Base-by-base conservation (phyloP, 2,113 vertebrate genomes). In the Syngnathoides biaculeatus region DNA sequence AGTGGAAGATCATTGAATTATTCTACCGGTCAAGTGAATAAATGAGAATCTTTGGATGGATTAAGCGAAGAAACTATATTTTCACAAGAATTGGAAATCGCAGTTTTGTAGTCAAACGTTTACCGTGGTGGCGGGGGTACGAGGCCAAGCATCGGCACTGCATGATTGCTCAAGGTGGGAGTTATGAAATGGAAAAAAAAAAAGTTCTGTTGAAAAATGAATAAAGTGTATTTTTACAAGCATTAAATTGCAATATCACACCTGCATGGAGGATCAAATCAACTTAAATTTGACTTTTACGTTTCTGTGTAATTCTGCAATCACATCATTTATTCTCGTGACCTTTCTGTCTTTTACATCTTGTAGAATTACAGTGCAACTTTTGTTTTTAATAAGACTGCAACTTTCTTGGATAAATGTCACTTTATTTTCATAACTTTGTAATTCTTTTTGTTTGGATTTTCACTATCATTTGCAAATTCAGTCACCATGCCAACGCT, bases 151-250 rank as follows among this genome's bases (percentile, higher is more conserved):
- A 86, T 85, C 80, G 77, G 35, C 55, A 71, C 64, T 38, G 75
- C 86, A 87, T 84, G 82, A 84, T 59, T 72, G 75, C 69, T 73
- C 72, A 39, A 73, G 65, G 26, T 73, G 73, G 69, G 52, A 53
- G 3, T n/a, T 53, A 53, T 53, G n/a, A 53, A 42, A 42, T 35
- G 5, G 5, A 35, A 35, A 35, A 35, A 35, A 35, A 35, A 35
- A 35, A 35, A 35, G 3, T 35, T 35, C 30, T 35, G 30, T 35
- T 35, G 30, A 35, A 35, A 47, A 47, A 15, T 14, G 9, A 14
- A 15, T 15, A 1, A 2, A 47, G 9, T 47, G 14, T 47, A 47
- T 35, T 35, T 35, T 35, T 35, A 35, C 30, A 35, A 35, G 30
- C 30, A 35, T 35, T 2, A 47, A 47, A 47, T 47, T 47, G 43